These are phyloP conservation scores for Enoplosus armatus DNA, from an alignment of 2,797 vertebrate genomes.

Conservation along the genomic window DNA sequence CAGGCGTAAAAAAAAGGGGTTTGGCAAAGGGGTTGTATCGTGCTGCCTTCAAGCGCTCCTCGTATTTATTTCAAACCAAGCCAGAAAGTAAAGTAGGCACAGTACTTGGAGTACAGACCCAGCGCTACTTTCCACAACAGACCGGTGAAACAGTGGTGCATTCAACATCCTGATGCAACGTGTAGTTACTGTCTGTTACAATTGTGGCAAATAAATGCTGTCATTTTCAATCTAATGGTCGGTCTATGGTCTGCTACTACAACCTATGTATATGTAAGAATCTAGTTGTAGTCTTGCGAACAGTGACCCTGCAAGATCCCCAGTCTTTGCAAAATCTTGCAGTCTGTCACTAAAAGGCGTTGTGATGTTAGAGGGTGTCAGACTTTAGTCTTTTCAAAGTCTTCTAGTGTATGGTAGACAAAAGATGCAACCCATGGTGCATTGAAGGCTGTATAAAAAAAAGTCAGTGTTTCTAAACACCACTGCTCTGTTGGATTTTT, in stretches of 20 bases:
- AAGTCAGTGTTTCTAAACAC: neutral
- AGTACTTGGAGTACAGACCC: no score
- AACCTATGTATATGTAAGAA: no score
- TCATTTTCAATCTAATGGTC: neutral
- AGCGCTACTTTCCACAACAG: neutral
- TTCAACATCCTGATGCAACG: neutral
- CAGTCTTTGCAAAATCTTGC: no score
- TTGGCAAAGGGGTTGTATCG: slow-evolving; percentile 27
- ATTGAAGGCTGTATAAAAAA: neutral
- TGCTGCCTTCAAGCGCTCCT: slow-evolving; percentile 54
- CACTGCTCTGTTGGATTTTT: neutral
- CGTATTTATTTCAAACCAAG: neutral
- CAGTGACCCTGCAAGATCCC: no score
- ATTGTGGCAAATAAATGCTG: neutral
- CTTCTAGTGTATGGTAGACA: no score
- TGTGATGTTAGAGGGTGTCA: no score
- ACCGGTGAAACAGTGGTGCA: neutral
- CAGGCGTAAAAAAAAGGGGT: slow-evolving; percentile 43
- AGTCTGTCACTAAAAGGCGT: no score
- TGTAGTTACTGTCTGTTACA: no score
- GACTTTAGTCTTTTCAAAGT: no score
- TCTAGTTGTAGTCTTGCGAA: no score
- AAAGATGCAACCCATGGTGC: neutral
- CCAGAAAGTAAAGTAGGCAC: neutral
- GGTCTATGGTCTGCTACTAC: no score